Percentiles rank a stretch among this genome's conserved stretches.
These are phyloP conservation scores for Drosophila albomicans DNA, from an alignment of 1,140 invertebrate genomes.

Conservation along the genomic window DNA sequence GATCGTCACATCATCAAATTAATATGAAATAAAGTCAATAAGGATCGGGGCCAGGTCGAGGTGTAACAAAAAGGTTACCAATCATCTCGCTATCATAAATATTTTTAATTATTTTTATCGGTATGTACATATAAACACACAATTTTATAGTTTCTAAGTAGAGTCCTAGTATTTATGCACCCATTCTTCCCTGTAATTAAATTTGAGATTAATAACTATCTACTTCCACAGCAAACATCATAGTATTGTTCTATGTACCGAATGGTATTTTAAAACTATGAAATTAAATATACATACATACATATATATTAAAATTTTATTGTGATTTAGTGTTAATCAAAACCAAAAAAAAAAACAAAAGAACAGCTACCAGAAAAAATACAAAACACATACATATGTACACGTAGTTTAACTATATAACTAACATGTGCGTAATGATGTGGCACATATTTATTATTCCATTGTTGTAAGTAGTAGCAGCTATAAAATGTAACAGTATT, in stretches of 20 bases:
- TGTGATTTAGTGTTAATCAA: constrained; percentile 44
- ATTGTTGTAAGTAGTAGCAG: constrained; percentile 24
- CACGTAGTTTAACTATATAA: constrained; percentile 8
- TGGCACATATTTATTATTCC: constrained; percentile 16
- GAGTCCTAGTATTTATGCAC: constrained; percentile 12
- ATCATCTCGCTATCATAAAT: constrained; percentile 1
- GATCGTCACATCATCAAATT: not conserved
- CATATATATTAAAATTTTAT: constrained; percentile 29
- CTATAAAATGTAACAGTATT: constrained; percentile 14
- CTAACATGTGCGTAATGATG: not conserved
- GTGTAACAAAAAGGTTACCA: constrained; percentile 5
- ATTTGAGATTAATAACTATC: constrained; percentile 14
- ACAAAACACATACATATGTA: constrained; percentile 18
- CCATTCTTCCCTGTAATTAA: constrained; percentile 13
- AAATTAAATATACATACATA: constrained; percentile 12
- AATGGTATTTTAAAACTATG: constrained; percentile 21
- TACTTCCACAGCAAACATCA: constrained; percentile 25
- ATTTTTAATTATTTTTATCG: not conserved
- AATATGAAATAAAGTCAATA: not conserved
- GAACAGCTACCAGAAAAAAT: constrained; percentile 9
- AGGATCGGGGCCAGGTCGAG: constrained; percentile 8
- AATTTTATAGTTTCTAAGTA: constrained; percentile 3
- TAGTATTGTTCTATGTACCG: constrained; percentile 31
- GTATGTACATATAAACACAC: constrained; percentile 6
- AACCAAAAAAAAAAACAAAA: not conserved